Evolutionary conservation across 2,888 invertebrate genomes (phyloP).

Genomic region (Disparrhopalites patrizii): DNA sequence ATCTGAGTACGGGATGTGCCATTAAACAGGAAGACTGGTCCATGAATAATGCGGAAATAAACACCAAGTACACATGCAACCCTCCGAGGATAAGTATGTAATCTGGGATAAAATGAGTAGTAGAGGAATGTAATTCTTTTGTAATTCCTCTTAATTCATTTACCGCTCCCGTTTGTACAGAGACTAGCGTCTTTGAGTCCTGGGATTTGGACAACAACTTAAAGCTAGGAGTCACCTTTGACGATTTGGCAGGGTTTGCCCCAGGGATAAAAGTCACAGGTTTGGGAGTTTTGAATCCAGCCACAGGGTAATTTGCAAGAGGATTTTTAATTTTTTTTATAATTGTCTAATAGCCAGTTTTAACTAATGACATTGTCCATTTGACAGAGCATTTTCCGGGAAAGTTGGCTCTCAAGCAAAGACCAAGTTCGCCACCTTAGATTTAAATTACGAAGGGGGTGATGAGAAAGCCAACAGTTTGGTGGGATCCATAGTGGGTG

Average conservation of each 20-base stretch:
- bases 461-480: not conserved
- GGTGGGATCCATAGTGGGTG: not conserved
- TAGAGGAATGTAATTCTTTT: no score
- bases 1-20: not conserved
- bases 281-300: constrained; percentile 4
- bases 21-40: constrained; percentile 12
- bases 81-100: constrained; percentile 1
- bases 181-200: constrained; percentile 4
- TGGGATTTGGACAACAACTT: constrained; percentile 15
- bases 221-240: not conserved
- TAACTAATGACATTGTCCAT: not conserved
- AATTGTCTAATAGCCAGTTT: not conserved
- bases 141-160: not conserved
- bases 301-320: constrained; percentile 11
- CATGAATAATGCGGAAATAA: not conserved
- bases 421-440: not conserved
- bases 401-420: not conserved
- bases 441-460: not conserved
- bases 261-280: not conserved
- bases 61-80: not conserved
- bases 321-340: no score
- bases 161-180: not conserved
- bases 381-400: not conserved
- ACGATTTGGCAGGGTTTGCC: not conserved
- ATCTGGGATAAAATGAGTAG: not conserved